Percentiles rank a stretch among this genome's conserved stretches.
Evolutionary conservation across 2,797 vertebrate genomes (phyloP).

Genomic region (Lepilemur septentrionalis): DNA sequence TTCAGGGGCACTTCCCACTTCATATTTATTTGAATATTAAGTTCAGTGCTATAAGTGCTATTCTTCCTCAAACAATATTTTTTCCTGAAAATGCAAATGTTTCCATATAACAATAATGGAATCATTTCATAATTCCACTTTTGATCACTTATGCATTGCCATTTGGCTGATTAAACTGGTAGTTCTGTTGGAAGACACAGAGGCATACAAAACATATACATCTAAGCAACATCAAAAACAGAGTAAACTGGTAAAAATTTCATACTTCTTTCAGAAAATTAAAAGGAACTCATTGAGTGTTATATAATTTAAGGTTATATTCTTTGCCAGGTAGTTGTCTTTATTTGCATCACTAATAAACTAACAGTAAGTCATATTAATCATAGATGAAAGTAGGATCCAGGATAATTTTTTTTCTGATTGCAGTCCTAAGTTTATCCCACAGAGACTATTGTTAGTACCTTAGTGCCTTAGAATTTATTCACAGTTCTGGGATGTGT

Average conservation of each 20-base stretch:
- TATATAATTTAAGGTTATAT: neutral
- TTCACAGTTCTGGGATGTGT: conserved; percentile 16
- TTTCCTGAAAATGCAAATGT: conserved; percentile 17
- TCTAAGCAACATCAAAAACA: neutral
- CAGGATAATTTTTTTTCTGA: neutral
- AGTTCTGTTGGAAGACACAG: neutral
- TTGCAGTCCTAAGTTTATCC: conserved; percentile 21
- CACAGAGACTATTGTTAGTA: conserved; percentile 5
- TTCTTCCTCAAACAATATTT: conserved; percentile 65
- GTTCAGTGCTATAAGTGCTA: conserved; percentile 66
- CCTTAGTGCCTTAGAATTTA: conserved; percentile 35
- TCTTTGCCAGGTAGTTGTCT: neutral
- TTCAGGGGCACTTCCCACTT: conserved; percentile 52
- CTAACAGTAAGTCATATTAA: neutral
- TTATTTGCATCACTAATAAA: neutral
- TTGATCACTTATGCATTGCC: neutral
- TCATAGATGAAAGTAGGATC: neutral
- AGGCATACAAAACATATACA: neutral
- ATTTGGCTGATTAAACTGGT: neutral
- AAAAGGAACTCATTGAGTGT: neutral
- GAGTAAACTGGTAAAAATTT: neutral
- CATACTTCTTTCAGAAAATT: neutral
- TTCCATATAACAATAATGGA: conserved; percentile 31
- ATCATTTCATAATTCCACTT: conserved; percentile 59
- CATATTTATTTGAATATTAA: conserved; percentile 69